Evolutionary conservation across 2,113 vertebrate species (phyloP).

Genomic region (Hylia prasina): DNA sequence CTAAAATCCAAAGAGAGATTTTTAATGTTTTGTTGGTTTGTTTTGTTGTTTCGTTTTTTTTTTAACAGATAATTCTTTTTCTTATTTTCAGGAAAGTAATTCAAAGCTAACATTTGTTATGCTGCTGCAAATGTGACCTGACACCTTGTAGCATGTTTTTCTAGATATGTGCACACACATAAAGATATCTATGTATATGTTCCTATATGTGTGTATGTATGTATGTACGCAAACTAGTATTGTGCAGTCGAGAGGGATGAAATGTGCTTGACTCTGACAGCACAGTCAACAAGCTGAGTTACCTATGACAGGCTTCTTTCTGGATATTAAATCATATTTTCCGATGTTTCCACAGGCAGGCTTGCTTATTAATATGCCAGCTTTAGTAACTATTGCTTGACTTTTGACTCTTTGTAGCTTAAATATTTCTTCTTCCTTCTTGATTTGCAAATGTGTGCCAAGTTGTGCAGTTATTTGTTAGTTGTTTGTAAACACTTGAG

Average conservation of each 20-base stretch:
- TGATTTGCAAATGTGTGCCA: background rate
- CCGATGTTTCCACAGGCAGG: background rate
- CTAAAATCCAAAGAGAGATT: background rate
- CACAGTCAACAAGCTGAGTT: background rate
- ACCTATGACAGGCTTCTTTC: background rate
- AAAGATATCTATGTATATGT: background rate
- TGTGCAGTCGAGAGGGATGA: background rate
- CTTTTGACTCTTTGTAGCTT: background rate
- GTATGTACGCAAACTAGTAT: background rate
- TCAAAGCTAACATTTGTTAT: background rate
- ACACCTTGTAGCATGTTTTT: background rate
- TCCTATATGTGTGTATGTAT: no score
- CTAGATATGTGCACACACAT: background rate
- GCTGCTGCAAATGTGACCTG: background rate
- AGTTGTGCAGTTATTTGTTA: background rate
- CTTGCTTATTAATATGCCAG: background rate
- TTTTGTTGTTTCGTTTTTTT: no score
- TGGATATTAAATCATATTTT: background rate
- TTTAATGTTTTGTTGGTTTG: no score
- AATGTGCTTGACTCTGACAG: background rate
- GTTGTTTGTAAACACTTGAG: background rate
- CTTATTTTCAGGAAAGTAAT: background rate
- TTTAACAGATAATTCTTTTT: background rate
- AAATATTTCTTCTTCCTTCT: background rate
- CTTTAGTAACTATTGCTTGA: background rate